A percentile compares a stretch with the other conserved stretches of the same genome.
These are phyloP conservation scores for Alouatta palliata DNA, from an alignment of 2,113 vertebrate species.

Conservation along the genomic window DNA sequence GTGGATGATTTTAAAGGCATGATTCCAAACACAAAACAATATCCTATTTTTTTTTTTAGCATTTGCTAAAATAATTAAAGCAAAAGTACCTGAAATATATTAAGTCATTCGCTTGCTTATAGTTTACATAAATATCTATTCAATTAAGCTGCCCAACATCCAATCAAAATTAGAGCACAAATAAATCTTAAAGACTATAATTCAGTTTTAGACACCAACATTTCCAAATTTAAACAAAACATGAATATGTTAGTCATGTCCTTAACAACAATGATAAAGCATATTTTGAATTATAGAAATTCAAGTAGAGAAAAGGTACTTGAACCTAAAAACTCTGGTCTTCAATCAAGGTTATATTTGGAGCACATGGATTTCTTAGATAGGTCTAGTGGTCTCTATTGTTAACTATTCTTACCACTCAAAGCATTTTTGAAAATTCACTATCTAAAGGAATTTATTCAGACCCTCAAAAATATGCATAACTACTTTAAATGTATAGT, in stretches of 20 bases:
- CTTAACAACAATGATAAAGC: neutral
- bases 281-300: neutral
- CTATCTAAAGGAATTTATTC: neutral
- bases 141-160: neutral
- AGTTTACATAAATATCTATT: neutral
- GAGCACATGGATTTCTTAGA: neutral
- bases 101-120: neutral
- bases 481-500: neutral
- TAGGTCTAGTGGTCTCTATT: neutral
- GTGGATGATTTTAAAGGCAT: neutral
- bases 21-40: neutral
- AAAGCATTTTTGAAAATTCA: neutral
- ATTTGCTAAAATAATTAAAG: conserved; percentile 18
- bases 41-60: neutral
- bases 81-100: neutral
- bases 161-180: neutral
- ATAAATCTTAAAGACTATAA: neutral
- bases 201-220: neutral
- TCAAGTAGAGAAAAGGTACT: neutral
- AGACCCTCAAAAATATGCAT: neutral
- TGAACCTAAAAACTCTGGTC: neutral
- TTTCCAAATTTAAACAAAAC: neutral
- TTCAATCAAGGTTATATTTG: neutral
- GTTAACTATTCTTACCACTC: neutral
- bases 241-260: neutral